These are phyloP conservation scores for Synergus umbraculus DNA, from an alignment of 2,888 invertebrate genomes.

Conservation along the genomic window DNA sequence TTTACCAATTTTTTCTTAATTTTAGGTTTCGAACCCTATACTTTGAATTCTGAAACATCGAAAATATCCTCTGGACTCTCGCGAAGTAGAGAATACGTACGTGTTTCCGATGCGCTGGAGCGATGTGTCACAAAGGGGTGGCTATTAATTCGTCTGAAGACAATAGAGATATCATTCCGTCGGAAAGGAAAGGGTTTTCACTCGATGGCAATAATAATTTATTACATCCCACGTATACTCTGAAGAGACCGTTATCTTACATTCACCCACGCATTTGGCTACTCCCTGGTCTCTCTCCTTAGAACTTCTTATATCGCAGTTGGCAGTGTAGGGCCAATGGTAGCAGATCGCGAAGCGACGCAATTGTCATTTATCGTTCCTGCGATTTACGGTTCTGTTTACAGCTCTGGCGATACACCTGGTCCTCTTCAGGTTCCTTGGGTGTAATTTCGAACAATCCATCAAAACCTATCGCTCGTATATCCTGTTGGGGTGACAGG, in stretches of 20 bases:
- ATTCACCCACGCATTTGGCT: slow-evolving; percentile 67
- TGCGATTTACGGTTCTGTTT: slow-evolving; percentile 74
- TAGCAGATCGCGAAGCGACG: slow-evolving; percentile 66
- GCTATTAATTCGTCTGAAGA: slow-evolving; percentile 69
- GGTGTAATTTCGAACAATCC: slow-evolving; percentile 52
- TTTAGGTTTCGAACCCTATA: no score
- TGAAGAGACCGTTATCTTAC: slow-evolving; percentile 60
- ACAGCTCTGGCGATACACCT: slow-evolving; percentile 57
- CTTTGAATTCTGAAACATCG: neutral
- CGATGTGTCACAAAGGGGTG: slow-evolving; percentile 45
- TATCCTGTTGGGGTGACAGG: slow-evolving; percentile 55
- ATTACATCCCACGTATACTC: slow-evolving; percentile 69
- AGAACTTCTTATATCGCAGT: neutral
- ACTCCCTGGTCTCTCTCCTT: slow-evolving; percentile 51
- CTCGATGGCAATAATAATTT: slow-evolving; percentile 68
- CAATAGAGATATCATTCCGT: slow-evolving; percentile 71
- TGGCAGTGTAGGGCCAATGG: slow-evolving; percentile 48
- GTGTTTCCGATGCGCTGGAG: neutral
- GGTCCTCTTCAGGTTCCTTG: slow-evolving; percentile 46
- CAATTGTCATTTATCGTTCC: slow-evolving; percentile 76
- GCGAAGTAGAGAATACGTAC: neutral
- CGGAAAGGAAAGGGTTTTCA: slow-evolving; percentile 50
- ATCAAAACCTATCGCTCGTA: slow-evolving; percentile 59
- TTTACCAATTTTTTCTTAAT: neutral
- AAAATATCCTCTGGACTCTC: neutral